Evolutionary conservation across 2,113 vertebrate genomes (phyloP).

Genomic region (Onychostruthus taczanowskii): DNA sequence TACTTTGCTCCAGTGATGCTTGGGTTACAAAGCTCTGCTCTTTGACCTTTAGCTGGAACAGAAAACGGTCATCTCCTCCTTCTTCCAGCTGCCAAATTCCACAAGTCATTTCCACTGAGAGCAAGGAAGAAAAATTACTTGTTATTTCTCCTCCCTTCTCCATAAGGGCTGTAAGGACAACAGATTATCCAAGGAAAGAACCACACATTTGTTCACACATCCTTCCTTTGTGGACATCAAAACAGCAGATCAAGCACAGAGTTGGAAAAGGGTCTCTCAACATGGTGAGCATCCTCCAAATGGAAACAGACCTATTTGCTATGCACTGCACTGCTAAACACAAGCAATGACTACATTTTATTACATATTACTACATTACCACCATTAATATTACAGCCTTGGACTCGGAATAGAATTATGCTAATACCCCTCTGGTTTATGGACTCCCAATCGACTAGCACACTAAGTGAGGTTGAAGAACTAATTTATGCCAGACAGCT

Average conservation of each 20-base stretch:
- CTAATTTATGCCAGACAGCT: not conserved
- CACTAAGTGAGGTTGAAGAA: not conserved
- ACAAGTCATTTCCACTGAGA: not conserved
- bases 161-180: not conserved
- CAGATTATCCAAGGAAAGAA: not conserved
- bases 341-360: not conserved
- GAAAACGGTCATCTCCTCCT: not conserved
- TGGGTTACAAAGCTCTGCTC: not conserved
- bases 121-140: not conserved
- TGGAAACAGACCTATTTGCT: not conserved
- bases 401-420: not conserved
- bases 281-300: not conserved
- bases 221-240: not conserved
- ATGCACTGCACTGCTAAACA: not conserved
- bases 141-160: not conserved
- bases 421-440: not conserved
- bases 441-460: not conserved
- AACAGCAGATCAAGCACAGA: not conserved
- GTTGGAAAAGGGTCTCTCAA: not conserved
- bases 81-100: not conserved
- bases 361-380: not conserved
- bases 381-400: not conserved
- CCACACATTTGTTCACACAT: not conserved
- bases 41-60: not conserved
- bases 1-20: not conserved